Base-by-base conservation (phyloP, 2,113 vertebrate species). In the Pelecanoides urinatrix region DNA sequence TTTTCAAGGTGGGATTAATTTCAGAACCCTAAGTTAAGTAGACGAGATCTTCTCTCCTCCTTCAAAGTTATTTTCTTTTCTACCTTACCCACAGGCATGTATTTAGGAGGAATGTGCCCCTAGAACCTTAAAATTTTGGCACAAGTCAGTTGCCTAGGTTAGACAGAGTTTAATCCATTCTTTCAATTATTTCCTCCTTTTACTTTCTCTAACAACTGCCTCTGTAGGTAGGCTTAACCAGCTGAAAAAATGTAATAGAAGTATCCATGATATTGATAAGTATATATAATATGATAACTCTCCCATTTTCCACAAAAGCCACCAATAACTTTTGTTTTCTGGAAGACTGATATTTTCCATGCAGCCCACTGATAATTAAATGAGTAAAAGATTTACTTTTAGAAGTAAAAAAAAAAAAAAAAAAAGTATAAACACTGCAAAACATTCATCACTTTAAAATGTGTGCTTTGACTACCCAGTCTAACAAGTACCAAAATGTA, bases 101-200 rank as follows among this genome's bases (percentile, higher is more conserved):
- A 40, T 89, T 71, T 29, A 85, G n/a, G 42, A 71, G 6, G 13
- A 86, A 62, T 45, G 2, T 0, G 0, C 2, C 13, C 10, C 38
- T 62, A 78, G 8, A 71, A 71, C 10, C 13, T 67, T 74, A 84
- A 65, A 25, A n/a, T 49, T 58, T 91, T 72, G 13, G 6, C 26
- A 44, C 4, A 59, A 22, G 27, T 44, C 83, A 30, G 8, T 56
- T 83, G 11, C 13, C 27, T 58, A 58, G 3, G 2, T 86, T 80
- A 65, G 22, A 40, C 18, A 75, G 12, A 36, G 70, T 77, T 74
- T 7, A 89, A 89, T 62, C 6, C 0, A 4, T 63, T 71, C 17
- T 86, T 88, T 22, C 16, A 27, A n/a, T 42, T 74, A 16, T 40
- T 84, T 78, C 84, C 1, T 84, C 6, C 74, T 77, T 84, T 78